Percentiles rank a stretch among this genome's conserved stretches.
phyloP scores from a whole-genome alignment of 2,888 invertebrate species.

The Pollenia amentaria region DNA sequence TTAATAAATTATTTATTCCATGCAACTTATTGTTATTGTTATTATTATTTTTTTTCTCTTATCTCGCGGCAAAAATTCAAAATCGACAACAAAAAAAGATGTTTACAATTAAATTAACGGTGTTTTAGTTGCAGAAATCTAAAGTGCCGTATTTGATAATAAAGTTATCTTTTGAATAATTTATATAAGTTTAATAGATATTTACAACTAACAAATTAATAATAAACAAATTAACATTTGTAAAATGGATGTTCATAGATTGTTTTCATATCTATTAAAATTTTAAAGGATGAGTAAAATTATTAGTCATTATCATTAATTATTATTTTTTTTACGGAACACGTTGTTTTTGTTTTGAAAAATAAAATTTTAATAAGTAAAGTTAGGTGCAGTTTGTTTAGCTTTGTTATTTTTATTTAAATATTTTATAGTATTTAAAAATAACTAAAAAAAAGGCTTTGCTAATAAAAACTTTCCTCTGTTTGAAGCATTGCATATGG shows the following conservation, averaged over 20 bases:
- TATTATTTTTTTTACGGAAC: too few relatives aligned
- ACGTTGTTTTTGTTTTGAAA: too few relatives aligned
- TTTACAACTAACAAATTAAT: conserved; percentile 24
- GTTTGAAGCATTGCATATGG: too few relatives aligned
- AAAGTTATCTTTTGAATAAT: conserved; percentile 16
- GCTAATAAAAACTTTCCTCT: too few relatives aligned
- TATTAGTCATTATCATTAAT: neutral
- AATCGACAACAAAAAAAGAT: conserved; percentile 6
- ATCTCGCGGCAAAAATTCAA: conserved; percentile 5
- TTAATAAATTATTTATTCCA: conserved; percentile 45
- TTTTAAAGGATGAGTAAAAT: conserved; percentile 22
- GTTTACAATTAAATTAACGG: conserved; percentile 16
- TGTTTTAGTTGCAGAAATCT: conserved; percentile 6
- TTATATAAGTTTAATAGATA: conserved; percentile 28
- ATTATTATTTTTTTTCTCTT: neutral
- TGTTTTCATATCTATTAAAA: neutral
- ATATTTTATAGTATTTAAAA: too few relatives aligned
- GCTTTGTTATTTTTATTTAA: too few relatives aligned
- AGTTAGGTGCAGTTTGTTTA: too few relatives aligned
- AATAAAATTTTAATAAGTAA: too few relatives aligned
- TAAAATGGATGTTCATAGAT: neutral
- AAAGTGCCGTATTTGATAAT: neutral
- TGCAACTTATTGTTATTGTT: conserved; percentile 40
- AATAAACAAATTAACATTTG: conserved; percentile 15
- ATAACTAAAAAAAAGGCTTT: too few relatives aligned